Base-by-base conservation (phyloP, 1,140 invertebrate genomes). In the Cydia pomonella region DNA sequence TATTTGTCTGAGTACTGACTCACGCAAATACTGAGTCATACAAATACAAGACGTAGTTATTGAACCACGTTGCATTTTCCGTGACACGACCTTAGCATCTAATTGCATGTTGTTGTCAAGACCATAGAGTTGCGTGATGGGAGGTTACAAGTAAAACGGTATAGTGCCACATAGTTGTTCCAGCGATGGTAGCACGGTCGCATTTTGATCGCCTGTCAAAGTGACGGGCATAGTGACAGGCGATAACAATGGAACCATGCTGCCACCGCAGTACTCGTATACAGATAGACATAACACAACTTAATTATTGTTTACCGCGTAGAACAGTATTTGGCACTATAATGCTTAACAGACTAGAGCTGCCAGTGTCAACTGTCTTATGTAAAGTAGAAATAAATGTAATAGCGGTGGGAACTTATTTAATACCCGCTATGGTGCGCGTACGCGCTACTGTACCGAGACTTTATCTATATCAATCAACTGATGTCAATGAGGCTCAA, bases 351-450 rank as follows among this genome's bases (percentile, higher is more conserved):
- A 38, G 50, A 74, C 72, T 59, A 72, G 80, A 85, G 79, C 84
- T 86, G 83, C 80, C 86, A 84, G 81, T 77, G 79, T 85, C 80
- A 86, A 88, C 83, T 82, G 77, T 82, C 78, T 82, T 79, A 82
- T 82, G 76, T 78, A 83, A 76, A 82, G 77, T 76, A 79, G 84
- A 84, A 62, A 72, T 72, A 76, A 41, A 71, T 62, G 72, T 73
- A 88, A 74, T 84, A 87, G 90, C 90, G 90, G 90, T 92, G 90
- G 90, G 90, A 92, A 82, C 74, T 86, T 81, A 84, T 79, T 82
- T 81, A 84, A 87, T 89, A 91, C 88, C 89, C 88, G 88, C 86
- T 87, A 82, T 81, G 74, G 47, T 75, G 47, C 77, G 75, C 72
- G 53, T 74, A 38, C 76, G 75, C 74, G 82, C 78, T 66, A 63